These are phyloP conservation scores for Drosophila suzukii DNA, from an alignment of 1,140 invertebrate species.

Conservation along the genomic window DNA sequence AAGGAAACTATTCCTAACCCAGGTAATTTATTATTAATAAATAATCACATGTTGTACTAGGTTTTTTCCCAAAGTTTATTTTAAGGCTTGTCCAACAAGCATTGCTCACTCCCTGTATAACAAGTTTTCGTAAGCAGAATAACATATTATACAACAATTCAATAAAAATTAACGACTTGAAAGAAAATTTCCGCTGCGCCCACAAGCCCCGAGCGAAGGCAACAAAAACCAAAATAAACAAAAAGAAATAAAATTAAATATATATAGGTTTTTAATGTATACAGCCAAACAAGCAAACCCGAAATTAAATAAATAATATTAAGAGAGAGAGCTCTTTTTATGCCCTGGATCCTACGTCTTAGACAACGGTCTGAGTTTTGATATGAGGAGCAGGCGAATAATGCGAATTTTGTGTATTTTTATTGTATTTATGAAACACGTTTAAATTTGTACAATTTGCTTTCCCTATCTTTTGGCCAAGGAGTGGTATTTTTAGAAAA, in stretches of 20 bases:
- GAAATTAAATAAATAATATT: conserved; percentile 46
- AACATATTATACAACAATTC: conserved; percentile 64
- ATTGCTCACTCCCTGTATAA: conserved; percentile 27
- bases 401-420: conserved; percentile 38
- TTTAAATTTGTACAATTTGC: conserved; percentile 56
- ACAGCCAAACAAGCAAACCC: conserved; percentile 17
- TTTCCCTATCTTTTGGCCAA: conserved; percentile 16
- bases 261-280: conserved; percentile 34
- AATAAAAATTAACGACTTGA: conserved; percentile 73
- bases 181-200: conserved; percentile 67
- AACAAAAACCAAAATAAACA: conserved; percentile 57
- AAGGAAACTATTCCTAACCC: neutral
- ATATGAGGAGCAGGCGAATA: conserved; percentile 2
- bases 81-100: neutral
- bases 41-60: neutral
- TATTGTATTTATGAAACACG: conserved; percentile 67
- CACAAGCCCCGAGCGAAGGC: conserved; percentile 42
- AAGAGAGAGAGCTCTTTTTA: conserved; percentile 32
- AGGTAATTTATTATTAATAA: neutral
- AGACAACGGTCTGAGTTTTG: conserved; percentile 20
- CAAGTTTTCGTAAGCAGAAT: conserved; percentile 48
- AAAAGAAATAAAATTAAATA: conserved; percentile 48
- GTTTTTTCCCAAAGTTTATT: neutral
- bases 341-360: conserved; percentile 19
- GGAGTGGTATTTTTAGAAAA: conserved; percentile 64